phyloP scores from a whole-genome alignment of 92 coral and sea anemone species.

The Meandrina meandrites region DNA sequence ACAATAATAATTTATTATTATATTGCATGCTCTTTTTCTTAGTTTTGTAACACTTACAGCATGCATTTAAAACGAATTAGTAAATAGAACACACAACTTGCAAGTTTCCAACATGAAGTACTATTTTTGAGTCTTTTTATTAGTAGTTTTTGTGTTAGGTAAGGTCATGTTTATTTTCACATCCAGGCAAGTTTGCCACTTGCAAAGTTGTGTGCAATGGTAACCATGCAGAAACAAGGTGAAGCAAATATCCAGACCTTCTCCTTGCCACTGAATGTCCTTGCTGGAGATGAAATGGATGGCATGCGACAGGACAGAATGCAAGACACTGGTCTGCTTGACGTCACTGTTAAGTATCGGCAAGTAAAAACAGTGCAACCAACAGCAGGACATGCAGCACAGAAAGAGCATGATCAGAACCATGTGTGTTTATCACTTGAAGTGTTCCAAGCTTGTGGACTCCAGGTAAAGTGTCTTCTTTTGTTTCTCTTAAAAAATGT shows the following conservation, averaged over 20 bases:
- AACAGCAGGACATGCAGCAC: slow-evolving; percentile 12
- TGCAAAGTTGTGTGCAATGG: slow-evolving; percentile 97
- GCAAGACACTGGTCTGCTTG: slow-evolving; percentile 79
- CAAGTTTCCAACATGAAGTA: too few relatives aligned
- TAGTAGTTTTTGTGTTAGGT: not conserved
- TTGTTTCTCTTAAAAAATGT: not conserved
- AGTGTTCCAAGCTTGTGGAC: slow-evolving; percentile 89
- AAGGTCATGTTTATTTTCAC: not conserved
- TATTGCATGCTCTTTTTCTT: too few relatives aligned
- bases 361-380: slow-evolving; percentile 42
- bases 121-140: too few relatives aligned
- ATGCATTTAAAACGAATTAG: too few relatives aligned
- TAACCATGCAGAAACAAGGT: slow-evolving; percentile 93
- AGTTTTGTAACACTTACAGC: too few relatives aligned
- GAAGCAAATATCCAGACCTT: slow-evolving; percentile 86
- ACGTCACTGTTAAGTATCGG: slow-evolving; percentile 79
- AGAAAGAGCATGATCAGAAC: slow-evolving; percentile 32
- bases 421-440: slow-evolving; percentile 83
- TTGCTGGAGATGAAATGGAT: slow-evolving; percentile 67
- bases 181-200: slow-evolving; percentile 85
- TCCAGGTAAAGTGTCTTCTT: slow-evolving; percentile 62
- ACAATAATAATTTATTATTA: too few relatives aligned
- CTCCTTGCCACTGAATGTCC: slow-evolving; percentile 82
- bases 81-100: too few relatives aligned
- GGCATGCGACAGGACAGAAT: slow-evolving; percentile 48